Evolutionary conservation across 23 tunicate species (phyloP).

Genomic region (Halocynthia roretzi): DNA sequence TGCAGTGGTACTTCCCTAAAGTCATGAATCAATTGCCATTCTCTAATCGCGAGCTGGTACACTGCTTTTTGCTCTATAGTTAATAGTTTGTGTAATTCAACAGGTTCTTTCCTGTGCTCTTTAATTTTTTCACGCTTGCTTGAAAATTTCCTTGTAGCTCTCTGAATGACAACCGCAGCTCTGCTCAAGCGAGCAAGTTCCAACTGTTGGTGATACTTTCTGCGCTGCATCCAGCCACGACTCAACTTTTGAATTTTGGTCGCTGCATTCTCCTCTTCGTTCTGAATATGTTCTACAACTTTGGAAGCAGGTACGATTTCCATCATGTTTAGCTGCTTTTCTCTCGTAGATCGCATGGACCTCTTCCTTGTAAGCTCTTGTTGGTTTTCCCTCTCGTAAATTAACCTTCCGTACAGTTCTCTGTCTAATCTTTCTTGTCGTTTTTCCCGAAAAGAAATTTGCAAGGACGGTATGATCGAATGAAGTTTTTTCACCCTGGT

Average conservation of each 20-base stretch:
- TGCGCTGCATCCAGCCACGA: constrained; percentile 48
- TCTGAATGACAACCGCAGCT: constrained; percentile 57
- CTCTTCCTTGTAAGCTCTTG: constrained; percentile 28
- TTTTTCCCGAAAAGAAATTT: constrained; percentile 50
- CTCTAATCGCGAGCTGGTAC: constrained; percentile 24
- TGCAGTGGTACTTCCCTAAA: constrained; percentile 25
- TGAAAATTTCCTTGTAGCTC: constrained; percentile 27
- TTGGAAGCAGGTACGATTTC: constrained; percentile 67
- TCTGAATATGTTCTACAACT: constrained; percentile 38
- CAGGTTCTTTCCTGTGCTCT: neutral
- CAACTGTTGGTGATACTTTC: constrained; percentile 19
- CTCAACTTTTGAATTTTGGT: constrained; percentile 53
- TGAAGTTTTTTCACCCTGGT: constrained; percentile 42
- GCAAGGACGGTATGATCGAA: constrained; percentile 43
- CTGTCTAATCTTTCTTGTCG: constrained; percentile 22
- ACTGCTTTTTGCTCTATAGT: constrained; percentile 27
- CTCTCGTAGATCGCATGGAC: constrained; percentile 41
- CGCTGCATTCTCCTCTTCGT: constrained; percentile 56
- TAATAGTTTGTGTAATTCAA: neutral
- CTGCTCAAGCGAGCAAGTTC: constrained; percentile 2
- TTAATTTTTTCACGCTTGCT: neutral
- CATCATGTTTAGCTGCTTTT: constrained; percentile 43
- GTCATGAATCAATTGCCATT: constrained; percentile 46
- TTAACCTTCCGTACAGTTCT: constrained; percentile 23
- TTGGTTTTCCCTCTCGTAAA: constrained; percentile 10